Percentiles rank a stretch among this genome's conserved stretches.
Conservation (phyloP, 2,113 vertebrate genomes). For the Oryzias celebensis region DNA sequence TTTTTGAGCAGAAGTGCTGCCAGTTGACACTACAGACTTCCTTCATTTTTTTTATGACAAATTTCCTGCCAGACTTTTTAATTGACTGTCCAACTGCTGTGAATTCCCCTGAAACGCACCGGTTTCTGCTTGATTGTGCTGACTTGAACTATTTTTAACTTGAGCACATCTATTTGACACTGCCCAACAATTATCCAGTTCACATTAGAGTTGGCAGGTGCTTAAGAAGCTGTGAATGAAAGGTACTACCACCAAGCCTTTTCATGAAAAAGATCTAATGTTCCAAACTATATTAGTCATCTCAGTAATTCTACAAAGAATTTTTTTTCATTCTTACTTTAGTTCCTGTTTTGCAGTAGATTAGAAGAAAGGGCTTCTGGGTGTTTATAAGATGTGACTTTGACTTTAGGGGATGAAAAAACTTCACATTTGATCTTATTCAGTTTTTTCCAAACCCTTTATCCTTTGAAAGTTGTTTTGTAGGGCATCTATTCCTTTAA, state of each 20-base stretch:
- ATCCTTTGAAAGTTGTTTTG: constrained; percentile 11
- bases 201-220: constrained; percentile 39
- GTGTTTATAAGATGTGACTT: constrained; percentile 19
- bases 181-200: constrained; percentile 40
- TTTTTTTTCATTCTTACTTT: constrained; percentile 38
- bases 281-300: constrained; percentile 47
- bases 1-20: constrained; percentile 32
- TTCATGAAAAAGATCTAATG: constrained; percentile 52
- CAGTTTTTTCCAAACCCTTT: constrained; percentile 4
- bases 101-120: constrained; percentile 25
- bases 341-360: constrained; percentile 25
- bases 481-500: background rate
- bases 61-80: constrained; percentile 27
- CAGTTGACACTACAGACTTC: constrained; percentile 37
- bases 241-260: constrained; percentile 51
- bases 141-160: constrained; percentile 48
- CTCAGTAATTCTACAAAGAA: constrained; percentile 32
- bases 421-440: constrained; percentile 7
- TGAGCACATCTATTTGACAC: constrained; percentile 27
- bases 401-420: constrained; percentile 30
- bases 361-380: constrained; percentile 42
- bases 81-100: constrained; percentile 15
- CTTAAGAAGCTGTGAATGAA: constrained; percentile 47
- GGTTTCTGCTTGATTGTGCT: constrained; percentile 40
- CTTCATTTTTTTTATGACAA: constrained; percentile 25